A percentile compares a stretch with the other conserved stretches of the same genome.
Evolutionary conservation across 2,888 invertebrate species (phyloP).

Genomic region (Keiferia lycopersicella): DNA sequence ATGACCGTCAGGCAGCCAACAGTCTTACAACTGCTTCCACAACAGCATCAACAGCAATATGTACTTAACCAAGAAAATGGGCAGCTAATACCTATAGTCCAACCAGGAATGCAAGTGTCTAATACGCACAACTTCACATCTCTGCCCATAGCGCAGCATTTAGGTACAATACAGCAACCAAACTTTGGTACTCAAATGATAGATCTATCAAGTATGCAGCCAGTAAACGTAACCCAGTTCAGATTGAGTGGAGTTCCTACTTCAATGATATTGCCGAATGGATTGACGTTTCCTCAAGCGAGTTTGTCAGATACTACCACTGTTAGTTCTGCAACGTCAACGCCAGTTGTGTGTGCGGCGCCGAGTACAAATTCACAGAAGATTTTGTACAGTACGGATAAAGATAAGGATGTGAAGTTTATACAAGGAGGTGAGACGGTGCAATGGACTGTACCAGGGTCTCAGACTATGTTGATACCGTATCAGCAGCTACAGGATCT

Average conservation of each 20-base stretch:
- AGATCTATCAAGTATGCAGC: slow-evolving; percentile 73
- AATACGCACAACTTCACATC: slow-evolving; percentile 67
- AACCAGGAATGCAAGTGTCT: slow-evolving; percentile 71
- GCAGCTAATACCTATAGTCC: slow-evolving; percentile 75
- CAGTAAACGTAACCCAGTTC: slow-evolving; percentile 71
- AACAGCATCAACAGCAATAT: slow-evolving; percentile 75
- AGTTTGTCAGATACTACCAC: slow-evolving; percentile 69
- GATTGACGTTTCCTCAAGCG: slow-evolving; percentile 67
- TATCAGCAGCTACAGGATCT: slow-evolving; percentile 74
- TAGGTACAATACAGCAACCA: slow-evolving; percentile 64
- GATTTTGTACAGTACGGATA: slow-evolving; percentile 71
- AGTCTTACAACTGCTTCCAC: slow-evolving; percentile 68
- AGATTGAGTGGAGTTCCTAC: slow-evolving; percentile 70
- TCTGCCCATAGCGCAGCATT: slow-evolving; percentile 62
- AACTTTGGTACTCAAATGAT: slow-evolving; percentile 73
- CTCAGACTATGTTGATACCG: slow-evolving; percentile 75
- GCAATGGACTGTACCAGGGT: slow-evolving; percentile 73
- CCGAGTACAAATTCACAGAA: slow-evolving; percentile 71
- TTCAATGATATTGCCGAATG: slow-evolving; percentile 73
- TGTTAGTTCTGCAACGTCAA: slow-evolving; percentile 68
- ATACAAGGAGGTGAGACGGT: slow-evolving; percentile 71
- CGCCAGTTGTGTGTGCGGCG: slow-evolving; percentile 75
- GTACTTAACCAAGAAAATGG: slow-evolving; percentile 75
- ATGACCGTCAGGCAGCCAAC: slow-evolving; percentile 75
- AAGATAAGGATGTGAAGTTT: slow-evolving; percentile 74